phyloP scores from a whole-genome alignment of 30 jellyfish, hydroid and myxozoan genomes.

The Pelagia noctiluca region DNA sequence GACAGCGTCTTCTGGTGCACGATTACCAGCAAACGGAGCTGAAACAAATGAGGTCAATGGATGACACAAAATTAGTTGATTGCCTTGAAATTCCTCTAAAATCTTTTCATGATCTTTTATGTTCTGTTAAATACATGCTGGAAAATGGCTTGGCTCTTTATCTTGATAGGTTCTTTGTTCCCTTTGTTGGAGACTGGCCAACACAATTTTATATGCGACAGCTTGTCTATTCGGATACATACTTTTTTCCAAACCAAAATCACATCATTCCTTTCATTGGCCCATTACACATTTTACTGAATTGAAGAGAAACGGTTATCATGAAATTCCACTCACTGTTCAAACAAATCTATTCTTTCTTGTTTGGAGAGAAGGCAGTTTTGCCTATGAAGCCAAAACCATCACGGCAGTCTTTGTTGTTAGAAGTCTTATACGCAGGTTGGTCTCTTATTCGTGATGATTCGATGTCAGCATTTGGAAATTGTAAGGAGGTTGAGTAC shows the following conservation, averaged over 20 bases:
- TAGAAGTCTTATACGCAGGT: too few relatives aligned
- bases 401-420: too few relatives aligned
- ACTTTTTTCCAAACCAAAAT: not conserved
- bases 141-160: not conserved
- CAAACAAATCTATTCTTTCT: too few relatives aligned
- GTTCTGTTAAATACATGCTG: not conserved
- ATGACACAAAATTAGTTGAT: slow-evolving; percentile 34
- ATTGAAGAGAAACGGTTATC: too few relatives aligned
- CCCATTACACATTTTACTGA: too few relatives aligned
- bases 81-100: slow-evolving; percentile 22
- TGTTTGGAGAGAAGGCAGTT: too few relatives aligned
- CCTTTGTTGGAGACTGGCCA: slow-evolving; percentile 9
- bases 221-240: not conserved
- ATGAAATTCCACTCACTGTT: too few relatives aligned
- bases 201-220: not conserved
- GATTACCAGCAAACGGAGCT: too few relatives aligned
- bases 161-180: not conserved
- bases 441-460: too few relatives aligned
- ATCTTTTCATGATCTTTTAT: slow-evolving; percentile 18
- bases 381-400: too few relatives aligned
- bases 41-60: slow-evolving; percentile 60
- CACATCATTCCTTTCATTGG: slow-evolving; percentile 1
- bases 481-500: too few relatives aligned
- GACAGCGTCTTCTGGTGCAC: slow-evolving; percentile 34
- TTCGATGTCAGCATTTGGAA: too few relatives aligned